Base-by-base conservation (phyloP, 2,797 vertebrate species). In the Anisognathus igniventris region DNA sequence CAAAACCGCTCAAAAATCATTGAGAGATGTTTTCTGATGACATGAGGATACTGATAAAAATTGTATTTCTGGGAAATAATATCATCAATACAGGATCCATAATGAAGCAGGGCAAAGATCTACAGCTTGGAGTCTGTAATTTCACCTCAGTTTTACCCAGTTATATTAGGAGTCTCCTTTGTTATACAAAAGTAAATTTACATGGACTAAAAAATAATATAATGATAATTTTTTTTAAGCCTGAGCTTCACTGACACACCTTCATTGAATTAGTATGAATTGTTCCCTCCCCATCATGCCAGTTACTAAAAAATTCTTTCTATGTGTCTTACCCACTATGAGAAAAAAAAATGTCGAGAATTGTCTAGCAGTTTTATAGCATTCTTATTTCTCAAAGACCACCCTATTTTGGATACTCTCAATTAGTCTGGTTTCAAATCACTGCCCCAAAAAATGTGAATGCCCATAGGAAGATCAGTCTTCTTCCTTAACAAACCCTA, bases 401-500 rank as follows among this genome's bases (percentile, higher is more conserved):
- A 28, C 6, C 6, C 6, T 33, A 45, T 37, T 75, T 71, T 80
- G 39, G 30, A 15, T 40, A 47, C 5, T 40, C 2, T 74, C 22
- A 78, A 25, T 7, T 86, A 21, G 24, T 90, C 44, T 74, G 27
- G 40, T 82, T 94, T 96, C 67, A 88, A 42, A 81, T 73, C 42
- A 96, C 7, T 22, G 79, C 54, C 30, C 13, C 2, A 48, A 74
- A 81, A 92, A 76, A 21, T 6, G 1, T 14, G 57, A 35, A 10
- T 86, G 44, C 14, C 73, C 47, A 84, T 94, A 28, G 80, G 95
- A 96, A 94, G 6, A 7, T 44, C 7, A 18, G 6, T 14, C 8
- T 24, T 78, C 95, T 96, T 97, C 88, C 93, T 97, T 96, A 97
- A 98, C 96, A 98, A 97, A 42, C 0, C 12, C 5, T 27, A 16